Conservation (phyloP, 2,888 invertebrate genomes). For the Prosapia bicincta region DNA sequence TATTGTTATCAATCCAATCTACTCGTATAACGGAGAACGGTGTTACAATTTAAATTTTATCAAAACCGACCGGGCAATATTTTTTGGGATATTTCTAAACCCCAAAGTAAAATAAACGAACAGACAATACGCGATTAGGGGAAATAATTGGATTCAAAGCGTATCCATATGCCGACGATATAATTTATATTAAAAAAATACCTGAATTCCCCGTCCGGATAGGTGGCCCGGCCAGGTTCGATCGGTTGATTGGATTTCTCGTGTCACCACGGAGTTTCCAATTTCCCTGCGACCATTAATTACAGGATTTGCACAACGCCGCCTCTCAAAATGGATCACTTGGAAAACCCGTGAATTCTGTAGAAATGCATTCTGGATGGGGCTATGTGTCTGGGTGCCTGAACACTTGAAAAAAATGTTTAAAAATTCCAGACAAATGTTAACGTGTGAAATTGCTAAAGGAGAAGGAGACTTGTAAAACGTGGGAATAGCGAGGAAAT, state of each 20-base stretch:
- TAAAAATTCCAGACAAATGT: too few relatives aligned
- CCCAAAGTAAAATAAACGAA: constrained; percentile 30
- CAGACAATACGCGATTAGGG: not conserved
- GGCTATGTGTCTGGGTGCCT: too few relatives aligned
- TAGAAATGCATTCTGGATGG: too few relatives aligned
- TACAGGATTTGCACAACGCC: constrained; percentile 28
- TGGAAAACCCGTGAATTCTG: too few relatives aligned
- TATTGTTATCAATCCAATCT: not conserved
- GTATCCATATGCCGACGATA: constrained; percentile 21
- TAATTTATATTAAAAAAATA: constrained; percentile 30
- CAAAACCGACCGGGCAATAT: constrained; percentile 21
- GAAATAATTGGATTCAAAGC: constrained; percentile 22
- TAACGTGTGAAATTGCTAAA: too few relatives aligned
- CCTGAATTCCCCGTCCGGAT: constrained; percentile 13
- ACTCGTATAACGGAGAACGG: not conserved
- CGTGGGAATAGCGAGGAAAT: too few relatives aligned
- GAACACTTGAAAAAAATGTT: too few relatives aligned
- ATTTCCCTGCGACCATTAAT: constrained; percentile 32
- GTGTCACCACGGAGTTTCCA: constrained; percentile 30
- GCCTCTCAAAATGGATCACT: constrained; percentile 14
- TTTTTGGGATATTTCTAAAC: constrained; percentile 23
- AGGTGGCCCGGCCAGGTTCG: not conserved
- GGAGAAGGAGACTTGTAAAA: too few relatives aligned
- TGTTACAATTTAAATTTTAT: constrained; percentile 29
- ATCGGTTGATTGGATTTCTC: constrained; percentile 28